A percentile compares a stretch with the other conserved stretches of the same genome.
Evolutionary conservation across 2,888 invertebrate species (phyloP).

Genomic region (Aromia moschata): DNA sequence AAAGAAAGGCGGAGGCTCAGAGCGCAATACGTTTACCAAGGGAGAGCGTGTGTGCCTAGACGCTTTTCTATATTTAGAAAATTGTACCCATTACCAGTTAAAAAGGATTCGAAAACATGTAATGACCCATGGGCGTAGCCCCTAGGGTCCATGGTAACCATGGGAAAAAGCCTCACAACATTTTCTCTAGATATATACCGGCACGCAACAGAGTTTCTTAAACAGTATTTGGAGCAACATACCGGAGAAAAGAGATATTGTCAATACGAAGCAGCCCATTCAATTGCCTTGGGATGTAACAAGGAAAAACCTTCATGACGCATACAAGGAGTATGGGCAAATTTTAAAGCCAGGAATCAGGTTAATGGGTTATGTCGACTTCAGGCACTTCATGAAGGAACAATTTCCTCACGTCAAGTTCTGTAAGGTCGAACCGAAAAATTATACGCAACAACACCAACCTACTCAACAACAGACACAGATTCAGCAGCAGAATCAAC

Average conservation of each 20-base stretch:
- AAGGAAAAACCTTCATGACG: constrained; percentile 77
- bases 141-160: constrained; percentile 82
- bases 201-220: constrained; percentile 79
- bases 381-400: constrained; percentile 82
- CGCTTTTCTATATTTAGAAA: constrained; percentile 81
- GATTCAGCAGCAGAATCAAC: constrained; percentile 59
- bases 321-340: constrained; percentile 78
- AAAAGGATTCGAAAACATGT: constrained; percentile 82
- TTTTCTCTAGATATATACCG: constrained; percentile 82
- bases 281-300: constrained; percentile 69
- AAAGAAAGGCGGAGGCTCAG: constrained; percentile 77
- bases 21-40: constrained; percentile 81
- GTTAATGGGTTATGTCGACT: constrained; percentile 82
- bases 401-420: constrained; percentile 83
- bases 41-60: constrained; percentile 80
- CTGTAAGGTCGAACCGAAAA: constrained; percentile 69
- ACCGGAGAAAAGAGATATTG: constrained; percentile 66
- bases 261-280: constrained; percentile 65
- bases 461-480: constrained; percentile 60
- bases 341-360: constrained; percentile 76
- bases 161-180: constrained; percentile 81
- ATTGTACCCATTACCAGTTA: constrained; percentile 81
- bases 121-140: constrained; percentile 80
- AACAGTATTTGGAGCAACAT: constrained; percentile 76
- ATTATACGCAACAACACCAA: constrained; percentile 61